A percentile compares a stretch with the other conserved stretches of the same genome.
Evolutionary conservation across 2,797 vertebrate species (phyloP).

Genomic region (Kryptolebias ocellatus): DNA sequence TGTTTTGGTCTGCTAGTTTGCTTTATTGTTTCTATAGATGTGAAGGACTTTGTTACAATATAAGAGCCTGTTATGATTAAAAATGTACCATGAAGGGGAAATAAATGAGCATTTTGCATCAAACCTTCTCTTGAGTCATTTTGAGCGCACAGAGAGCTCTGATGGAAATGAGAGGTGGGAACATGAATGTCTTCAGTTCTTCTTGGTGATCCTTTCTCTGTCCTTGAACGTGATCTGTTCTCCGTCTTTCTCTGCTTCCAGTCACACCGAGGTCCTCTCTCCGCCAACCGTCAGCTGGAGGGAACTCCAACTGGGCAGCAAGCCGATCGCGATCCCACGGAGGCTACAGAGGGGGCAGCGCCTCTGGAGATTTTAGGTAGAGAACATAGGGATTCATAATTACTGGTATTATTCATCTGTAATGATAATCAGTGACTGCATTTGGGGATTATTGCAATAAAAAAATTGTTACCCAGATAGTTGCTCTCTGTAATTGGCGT

Average conservation of each 20-base stretch:
- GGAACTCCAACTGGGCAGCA: slow-evolving; percentile 32
- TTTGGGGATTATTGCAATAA: not conserved
- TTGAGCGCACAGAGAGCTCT: no score
- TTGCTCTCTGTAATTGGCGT: not conserved
- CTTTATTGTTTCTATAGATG: no score
- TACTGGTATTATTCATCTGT: not conserved
- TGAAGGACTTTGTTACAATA: not conserved
- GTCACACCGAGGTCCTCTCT: slow-evolving; percentile 86
- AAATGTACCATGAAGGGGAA: no score
- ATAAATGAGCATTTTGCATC: no score
- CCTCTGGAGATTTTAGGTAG: slow-evolving; percentile 65
- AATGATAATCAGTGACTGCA: not conserved
- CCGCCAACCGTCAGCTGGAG: slow-evolving; percentile 81
- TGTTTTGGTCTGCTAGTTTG: no score
- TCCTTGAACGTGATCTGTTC: not conserved
- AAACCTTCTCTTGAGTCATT: no score
- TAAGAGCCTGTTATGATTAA: not conserved
- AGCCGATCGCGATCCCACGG: slow-evolving; percentile 42
- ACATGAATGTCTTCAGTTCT: not conserved
- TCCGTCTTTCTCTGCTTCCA: slow-evolving; percentile 48
- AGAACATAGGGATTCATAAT: not conserved
- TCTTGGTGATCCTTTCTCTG: not conserved
- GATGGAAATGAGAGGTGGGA: no score
- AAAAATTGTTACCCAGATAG: not conserved
- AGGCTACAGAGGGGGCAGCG: slow-evolving; percentile 52